phyloP scores from a whole-genome alignment of 1,140 invertebrate species.

The Amyelois transitella region DNA sequence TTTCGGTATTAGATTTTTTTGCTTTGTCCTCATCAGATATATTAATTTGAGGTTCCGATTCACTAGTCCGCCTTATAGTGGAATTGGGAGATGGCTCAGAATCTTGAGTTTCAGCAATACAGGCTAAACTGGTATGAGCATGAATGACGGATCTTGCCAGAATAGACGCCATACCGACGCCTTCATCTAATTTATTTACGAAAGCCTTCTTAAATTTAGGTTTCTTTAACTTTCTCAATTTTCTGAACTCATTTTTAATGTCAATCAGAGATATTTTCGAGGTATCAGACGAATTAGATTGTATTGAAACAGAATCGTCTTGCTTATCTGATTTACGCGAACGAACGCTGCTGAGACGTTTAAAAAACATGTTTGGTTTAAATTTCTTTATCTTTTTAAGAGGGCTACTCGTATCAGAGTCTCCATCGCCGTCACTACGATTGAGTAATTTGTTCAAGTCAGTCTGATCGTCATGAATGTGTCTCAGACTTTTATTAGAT shows the following conservation, averaged over 20 bases:
- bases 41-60: constrained; percentile 52
- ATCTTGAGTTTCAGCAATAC: constrained; percentile 75
- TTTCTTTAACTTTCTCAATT: constrained; percentile 62
- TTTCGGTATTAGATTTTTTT: constrained; percentile 10
- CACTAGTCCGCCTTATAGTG: constrained; percentile 58
- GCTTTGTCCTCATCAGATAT: constrained; percentile 35
- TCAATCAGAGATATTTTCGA: constrained; percentile 63
- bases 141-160: constrained; percentile 78
- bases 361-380: constrained; percentile 51
- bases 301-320: constrained; percentile 57
- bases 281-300: constrained; percentile 59
- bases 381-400: constrained; percentile 54
- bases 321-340: constrained; percentile 43
- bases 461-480: constrained; percentile 57
- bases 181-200: constrained; percentile 73
- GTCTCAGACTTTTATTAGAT: constrained; percentile 48
- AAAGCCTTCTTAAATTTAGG: constrained; percentile 73
- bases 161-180: constrained; percentile 78
- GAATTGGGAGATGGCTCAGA: constrained; percentile 63
- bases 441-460: constrained; percentile 56
- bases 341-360: constrained; percentile 32
- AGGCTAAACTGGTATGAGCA: constrained; percentile 77
- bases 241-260: constrained; percentile 65
- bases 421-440: constrained; percentile 33
- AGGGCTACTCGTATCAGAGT: constrained; percentile 43